Evolutionary conservation across 2,113 vertebrate species (phyloP).

Genomic region (Melierax canorus): DNA sequence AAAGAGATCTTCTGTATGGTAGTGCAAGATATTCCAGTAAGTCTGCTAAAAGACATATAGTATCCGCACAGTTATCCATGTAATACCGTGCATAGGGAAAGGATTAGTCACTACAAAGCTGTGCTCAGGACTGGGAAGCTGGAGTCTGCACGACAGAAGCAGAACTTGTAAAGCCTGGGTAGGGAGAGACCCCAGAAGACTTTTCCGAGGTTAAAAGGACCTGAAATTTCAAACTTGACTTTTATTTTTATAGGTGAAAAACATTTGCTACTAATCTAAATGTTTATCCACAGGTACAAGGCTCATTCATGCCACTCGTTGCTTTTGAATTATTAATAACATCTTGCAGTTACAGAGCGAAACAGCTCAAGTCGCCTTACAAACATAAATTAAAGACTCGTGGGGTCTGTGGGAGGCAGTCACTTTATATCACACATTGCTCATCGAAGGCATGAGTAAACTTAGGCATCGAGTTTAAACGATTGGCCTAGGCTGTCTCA

Average conservation of each 20-base stretch:
- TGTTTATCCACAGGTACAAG: background rate
- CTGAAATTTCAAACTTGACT: background rate
- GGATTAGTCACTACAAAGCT: background rate
- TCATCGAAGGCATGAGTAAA: conserved; percentile 37
- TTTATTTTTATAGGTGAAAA: background rate
- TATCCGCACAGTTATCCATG: background rate
- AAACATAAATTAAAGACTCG: conserved; percentile 11
- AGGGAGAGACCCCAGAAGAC: background rate
- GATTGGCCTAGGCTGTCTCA: background rate
- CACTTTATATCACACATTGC: conserved; percentile 17
- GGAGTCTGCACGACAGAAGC: background rate
- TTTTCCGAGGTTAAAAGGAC: background rate
- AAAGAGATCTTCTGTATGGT: background rate
- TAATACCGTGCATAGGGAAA: background rate
- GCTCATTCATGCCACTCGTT: background rate
- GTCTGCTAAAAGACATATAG: background rate
- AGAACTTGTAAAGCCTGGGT: background rate
- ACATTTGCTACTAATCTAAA: background rate
- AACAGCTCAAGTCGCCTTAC: background rate
- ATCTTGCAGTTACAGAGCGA: background rate
- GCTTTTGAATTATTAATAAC: background rate
- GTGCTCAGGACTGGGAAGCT: background rate
- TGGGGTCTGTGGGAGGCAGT: conserved; percentile 1
- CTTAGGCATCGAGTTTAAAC: background rate
- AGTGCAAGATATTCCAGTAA: background rate